Evolutionary conservation across 2,888 invertebrate species (phyloP), one percentile per base, ranked within the genome.

Genomic region (Pyrochroa serraticornis): DNA sequence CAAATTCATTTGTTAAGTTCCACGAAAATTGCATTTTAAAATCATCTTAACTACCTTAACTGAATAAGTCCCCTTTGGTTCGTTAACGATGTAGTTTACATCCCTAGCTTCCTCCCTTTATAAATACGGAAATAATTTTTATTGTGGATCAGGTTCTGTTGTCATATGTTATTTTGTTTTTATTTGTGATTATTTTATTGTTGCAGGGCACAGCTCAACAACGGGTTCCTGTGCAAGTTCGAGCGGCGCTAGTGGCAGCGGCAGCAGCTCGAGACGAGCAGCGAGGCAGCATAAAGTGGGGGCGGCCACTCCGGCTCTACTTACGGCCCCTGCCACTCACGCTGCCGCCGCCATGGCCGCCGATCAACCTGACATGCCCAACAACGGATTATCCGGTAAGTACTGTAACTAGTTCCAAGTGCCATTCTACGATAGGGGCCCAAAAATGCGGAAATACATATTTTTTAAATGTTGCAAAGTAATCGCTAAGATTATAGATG

Each of bases 151-250:
- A n/a, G 39, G 5, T 6, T 39, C 12, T 2, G 12, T 7, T 35
- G 33, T 22, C 14, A 9, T 38, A 22, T 13, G 1, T 7, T 13
- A 12, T 12, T 8, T 1, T 48, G 8, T 14, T 3, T 37, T 7
- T 14, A 7, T 5, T 10, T 9, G 39, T 42, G 8, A 47, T 30
- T 58, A 13, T 49, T 36, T 33, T 49, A 45, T 30, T 47, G 10
- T 64, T 66, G 9, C 57, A 77, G 77, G 76, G 74, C 77, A 78
- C 75, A 75, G 74, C 74, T 48, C 68, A 43, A 71, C 73, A 82
- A 88, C 84, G 85, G 86, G 86, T 85, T 87, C 86, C 81, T 86
- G 86, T 80, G 86, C 86, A 73, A 86, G 86, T 74, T 77, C 79
- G 59, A 78, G 80, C 81, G 74, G 79, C 82, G 62, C 82, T 82